Percentiles rank a stretch among this genome's conserved stretches.
Conservation (phyloP, 2,888 invertebrate species). For the Pardosa pseudoannulata region DNA sequence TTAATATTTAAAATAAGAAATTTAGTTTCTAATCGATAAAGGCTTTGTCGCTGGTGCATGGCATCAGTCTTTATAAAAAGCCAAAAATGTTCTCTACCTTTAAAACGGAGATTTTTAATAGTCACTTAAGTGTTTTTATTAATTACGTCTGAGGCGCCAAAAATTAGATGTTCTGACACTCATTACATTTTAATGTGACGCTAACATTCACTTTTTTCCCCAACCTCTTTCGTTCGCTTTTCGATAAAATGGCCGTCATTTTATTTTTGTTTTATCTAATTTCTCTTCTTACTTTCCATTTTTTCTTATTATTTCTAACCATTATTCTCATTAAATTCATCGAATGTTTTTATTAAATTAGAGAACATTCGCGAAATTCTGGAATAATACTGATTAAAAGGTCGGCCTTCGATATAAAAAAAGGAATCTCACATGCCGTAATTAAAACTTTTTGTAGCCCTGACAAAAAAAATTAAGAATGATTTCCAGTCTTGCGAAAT, state of each 20-base stretch:
- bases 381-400: constrained; percentile 52
- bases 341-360: constrained; percentile 32
- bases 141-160: constrained; percentile 45
- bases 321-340: constrained; percentile 22
- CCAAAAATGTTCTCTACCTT: too few species aligned
- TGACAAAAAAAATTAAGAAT: background rate
- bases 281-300: constrained; percentile 15
- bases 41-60: too few species aligned
- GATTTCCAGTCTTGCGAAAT: background rate
- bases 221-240: background rate
- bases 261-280: constrained; percentile 25
- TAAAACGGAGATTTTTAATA: constrained; percentile 27
- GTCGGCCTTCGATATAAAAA: background rate
- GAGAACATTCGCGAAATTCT: constrained; percentile 21
- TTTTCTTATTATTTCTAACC: background rate
- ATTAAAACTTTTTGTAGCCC: constrained; percentile 49
- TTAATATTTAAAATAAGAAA: too few species aligned
- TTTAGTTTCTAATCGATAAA: too few species aligned
- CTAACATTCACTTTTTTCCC: background rate
- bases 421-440: constrained; percentile 31
- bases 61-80: too few species aligned
- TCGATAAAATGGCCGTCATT: constrained; percentile 14
- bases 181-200: constrained; percentile 1
- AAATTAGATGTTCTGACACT: constrained; percentile 22
- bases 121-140: constrained; percentile 54